Evolutionary conservation across 92 coral and sea anemone species (phyloP), one percentile per base, ranked within the genome.

Genomic region (Phenganax subtilis): DNA sequence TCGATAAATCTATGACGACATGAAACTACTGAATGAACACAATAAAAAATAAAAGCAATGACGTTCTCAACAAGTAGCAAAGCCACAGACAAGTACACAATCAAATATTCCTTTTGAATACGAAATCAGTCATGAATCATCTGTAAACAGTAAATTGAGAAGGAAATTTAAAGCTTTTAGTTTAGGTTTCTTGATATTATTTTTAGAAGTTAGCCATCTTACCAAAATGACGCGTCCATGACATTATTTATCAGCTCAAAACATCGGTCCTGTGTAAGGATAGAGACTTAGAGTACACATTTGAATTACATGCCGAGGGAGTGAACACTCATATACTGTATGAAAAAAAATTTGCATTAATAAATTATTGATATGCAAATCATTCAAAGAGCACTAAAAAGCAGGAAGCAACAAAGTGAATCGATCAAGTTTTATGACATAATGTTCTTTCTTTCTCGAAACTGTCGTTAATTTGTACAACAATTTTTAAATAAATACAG

Each of bases 321-420:
- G 73, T 68, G 73, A 30, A 30, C 15, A 37, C 73, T 29, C 2
- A 68, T 9, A 30, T 68, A 28, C 31, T 29, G 67, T 20, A 12
- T 73, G 77, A 27, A 25, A 12, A 37, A 37, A 55, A 73, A 73
- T 73, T 73, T 73, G 77, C 77, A 73, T 73, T 73, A 53, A 53
- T 52, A 54, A 73, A 51, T 52, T 53, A 51, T 52, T 53, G 51
- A 25, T 20, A 73, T 53, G 58, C 59, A 73, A 73, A 73, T 53
- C 59, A 68, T 66, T 66, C 51, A 0, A 47, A 5, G 31, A 3
- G 25, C 72, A 66, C 9, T 66, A 29, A 10, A 9, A 53, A 0
- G 7, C 31, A 37, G 73, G 73, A 68, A 68, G 54, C 47, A 9
- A 68, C 73, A 37, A 68, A 68, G 73, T 68, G 54, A 68, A 68